phyloP scores from a whole-genome alignment of 2,888 invertebrate genomes.

The Heliconius ethilla region DNA sequence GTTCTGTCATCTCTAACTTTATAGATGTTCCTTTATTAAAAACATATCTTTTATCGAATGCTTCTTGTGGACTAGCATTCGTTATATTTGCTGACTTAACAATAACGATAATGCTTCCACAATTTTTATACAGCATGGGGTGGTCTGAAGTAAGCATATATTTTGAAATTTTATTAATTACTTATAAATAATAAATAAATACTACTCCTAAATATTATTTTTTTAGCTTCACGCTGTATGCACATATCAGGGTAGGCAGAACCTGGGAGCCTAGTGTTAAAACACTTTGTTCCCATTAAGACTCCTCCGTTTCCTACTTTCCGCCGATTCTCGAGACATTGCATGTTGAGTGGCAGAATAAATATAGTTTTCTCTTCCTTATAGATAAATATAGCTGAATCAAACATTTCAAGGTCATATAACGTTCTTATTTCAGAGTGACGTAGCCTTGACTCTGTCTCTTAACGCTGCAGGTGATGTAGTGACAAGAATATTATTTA shows the following conservation, averaged over 20 bases:
- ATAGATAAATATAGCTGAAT: too few species aligned
- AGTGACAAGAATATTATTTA: constrained; percentile 81
- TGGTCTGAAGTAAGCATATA: constrained; percentile 66
- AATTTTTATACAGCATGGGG: constrained; percentile 77
- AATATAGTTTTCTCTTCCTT: too few species aligned
- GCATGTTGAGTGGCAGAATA: too few species aligned
- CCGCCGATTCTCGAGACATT: too few species aligned
- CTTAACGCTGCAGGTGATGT: constrained; percentile 85
- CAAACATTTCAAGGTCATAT: too few species aligned
- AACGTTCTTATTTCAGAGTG: constrained; percentile 61
- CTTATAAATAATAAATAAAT: too few species aligned
- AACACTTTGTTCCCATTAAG: too few species aligned
- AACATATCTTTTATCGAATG: constrained; percentile 80
- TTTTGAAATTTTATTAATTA: background rate
- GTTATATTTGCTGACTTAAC: constrained; percentile 78
- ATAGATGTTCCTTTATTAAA: constrained; percentile 81
- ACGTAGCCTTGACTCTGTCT: constrained; percentile 84
- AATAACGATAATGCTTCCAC: constrained; percentile 80
- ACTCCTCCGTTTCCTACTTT: too few species aligned
- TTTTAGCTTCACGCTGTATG: too few species aligned
- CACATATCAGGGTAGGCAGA: too few species aligned
- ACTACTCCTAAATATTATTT: too few species aligned
- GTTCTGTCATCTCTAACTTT: constrained; percentile 35
- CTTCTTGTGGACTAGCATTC: constrained; percentile 81
- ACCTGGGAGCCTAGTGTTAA: too few species aligned